These are phyloP conservation scores for Crypturellus undulatus DNA, from an alignment of 2,113 vertebrate species.

Conservation along the genomic window DNA sequence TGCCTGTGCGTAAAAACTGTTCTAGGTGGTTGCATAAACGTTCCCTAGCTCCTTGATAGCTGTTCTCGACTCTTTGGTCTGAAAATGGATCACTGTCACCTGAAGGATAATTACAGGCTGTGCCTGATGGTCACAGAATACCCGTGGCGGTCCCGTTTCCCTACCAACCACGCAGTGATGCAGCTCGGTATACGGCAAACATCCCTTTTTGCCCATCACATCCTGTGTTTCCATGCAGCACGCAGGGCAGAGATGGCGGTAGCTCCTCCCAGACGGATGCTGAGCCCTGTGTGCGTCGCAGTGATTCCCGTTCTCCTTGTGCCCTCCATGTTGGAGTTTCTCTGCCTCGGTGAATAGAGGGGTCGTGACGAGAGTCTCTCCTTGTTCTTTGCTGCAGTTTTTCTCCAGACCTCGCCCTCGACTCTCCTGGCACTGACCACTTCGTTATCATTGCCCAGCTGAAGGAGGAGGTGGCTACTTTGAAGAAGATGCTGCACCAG, in stretches of 20 bases:
- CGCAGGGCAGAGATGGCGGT: neutral
- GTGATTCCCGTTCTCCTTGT: neutral
- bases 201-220: neutral
- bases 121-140: neutral
- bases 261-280: neutral
- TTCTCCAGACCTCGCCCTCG: constrained; percentile 82
- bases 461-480: constrained; percentile 84
- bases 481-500: constrained; percentile 86
- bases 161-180: neutral
- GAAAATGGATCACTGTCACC: neutral
- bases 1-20: neutral
- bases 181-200: rapidly evolving
- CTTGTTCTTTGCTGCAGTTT: constrained; percentile 70
- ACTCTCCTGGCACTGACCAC: constrained; percentile 84
- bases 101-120: neutral
- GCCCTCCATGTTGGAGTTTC: neutral
- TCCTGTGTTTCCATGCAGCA: neutral
- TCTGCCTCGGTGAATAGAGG: neutral
- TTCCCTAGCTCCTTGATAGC: neutral
- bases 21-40: neutral
- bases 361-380: neutral
- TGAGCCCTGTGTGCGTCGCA: rapidly evolving
- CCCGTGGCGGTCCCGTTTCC: rapidly evolving
- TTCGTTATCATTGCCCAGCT: constrained; percentile 86
- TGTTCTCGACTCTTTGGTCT: neutral